Percentiles rank a stretch among this genome's conserved stretches.
phyloP scores from a whole-genome alignment of 2,797 vertebrate genomes.

The Microcaecilia unicolor region DNA sequence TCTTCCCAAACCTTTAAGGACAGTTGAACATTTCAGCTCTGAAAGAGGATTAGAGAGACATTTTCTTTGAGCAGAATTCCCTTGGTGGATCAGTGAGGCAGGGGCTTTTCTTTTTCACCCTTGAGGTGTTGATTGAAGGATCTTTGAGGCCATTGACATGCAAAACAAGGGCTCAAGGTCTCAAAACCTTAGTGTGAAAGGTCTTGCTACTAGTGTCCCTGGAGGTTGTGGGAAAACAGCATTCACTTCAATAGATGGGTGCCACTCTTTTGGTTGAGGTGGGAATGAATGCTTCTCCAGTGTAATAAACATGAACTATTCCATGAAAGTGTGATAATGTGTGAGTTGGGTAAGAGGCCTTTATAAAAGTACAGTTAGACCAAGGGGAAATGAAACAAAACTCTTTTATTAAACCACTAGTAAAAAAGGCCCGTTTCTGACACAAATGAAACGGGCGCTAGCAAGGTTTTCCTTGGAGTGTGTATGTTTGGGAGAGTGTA shows the following conservation, averaged over 20 bases:
- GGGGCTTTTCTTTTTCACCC: conserved; percentile 9
- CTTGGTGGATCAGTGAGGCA: background rate
- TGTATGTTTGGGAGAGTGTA: too few species aligned
- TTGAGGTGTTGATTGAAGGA: conserved; percentile 23
- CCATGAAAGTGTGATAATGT: too few species aligned
- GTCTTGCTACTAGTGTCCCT: conserved; percentile 18
- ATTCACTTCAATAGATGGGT: conserved; percentile 14
- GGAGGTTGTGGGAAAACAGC: conserved; percentile 29
- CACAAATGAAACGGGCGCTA: too few species aligned
- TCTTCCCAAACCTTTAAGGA: background rate
- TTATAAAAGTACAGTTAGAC: too few species aligned
- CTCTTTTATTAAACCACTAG: too few species aligned
- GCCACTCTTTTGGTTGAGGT: conserved; percentile 10
- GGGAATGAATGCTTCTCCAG: background rate
- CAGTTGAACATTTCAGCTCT: background rate
- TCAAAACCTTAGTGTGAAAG: conserved; percentile 6
- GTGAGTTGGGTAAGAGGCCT: too few species aligned
- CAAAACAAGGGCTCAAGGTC: conserved; percentile 15
- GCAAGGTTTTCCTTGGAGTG: too few species aligned
- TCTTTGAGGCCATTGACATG: conserved; percentile 30
- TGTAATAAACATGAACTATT: background rate
- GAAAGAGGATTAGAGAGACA: conserved; percentile 5
- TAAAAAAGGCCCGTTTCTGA: too few species aligned
- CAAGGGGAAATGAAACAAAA: too few species aligned
- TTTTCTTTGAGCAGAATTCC: conserved; percentile 1